Conservation (phyloP, 2,888 invertebrate species). For the Drosophila formosana region DNA sequence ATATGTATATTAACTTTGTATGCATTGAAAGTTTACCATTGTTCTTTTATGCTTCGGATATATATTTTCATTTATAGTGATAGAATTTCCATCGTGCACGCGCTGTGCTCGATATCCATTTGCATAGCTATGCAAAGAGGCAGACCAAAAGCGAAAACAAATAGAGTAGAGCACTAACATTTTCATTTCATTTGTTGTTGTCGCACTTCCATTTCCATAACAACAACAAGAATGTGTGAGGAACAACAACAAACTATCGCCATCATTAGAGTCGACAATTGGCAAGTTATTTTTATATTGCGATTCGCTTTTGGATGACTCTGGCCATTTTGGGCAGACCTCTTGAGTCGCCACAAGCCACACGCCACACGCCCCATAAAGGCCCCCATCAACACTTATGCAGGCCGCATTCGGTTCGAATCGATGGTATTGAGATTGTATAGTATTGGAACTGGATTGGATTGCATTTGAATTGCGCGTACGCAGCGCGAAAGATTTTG, state of each 20-base stretch:
- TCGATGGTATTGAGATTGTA: background rate
- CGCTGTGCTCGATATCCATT: slow-evolving; percentile 39
- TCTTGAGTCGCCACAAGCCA: slow-evolving; percentile 28
- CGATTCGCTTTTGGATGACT: slow-evolving; percentile 26
- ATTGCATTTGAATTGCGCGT: slow-evolving; percentile 54
- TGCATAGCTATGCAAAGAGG: slow-evolving; percentile 52
- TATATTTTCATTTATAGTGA: background rate
- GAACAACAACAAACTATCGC: slow-evolving; percentile 12
- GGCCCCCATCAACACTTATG: slow-evolving; percentile 38
- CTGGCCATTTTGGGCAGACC: slow-evolving; percentile 50
- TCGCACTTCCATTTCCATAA: slow-evolving; percentile 43
- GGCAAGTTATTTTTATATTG: slow-evolving; percentile 39
- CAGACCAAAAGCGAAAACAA: slow-evolving; percentile 42
- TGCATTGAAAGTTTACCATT: too few species aligned
- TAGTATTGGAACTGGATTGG: slow-evolving; percentile 17
- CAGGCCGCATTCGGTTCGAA: slow-evolving; percentile 21
- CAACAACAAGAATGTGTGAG: slow-evolving; percentile 14
- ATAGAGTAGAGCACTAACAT: slow-evolving; percentile 51
- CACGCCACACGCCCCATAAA: slow-evolving; percentile 6
- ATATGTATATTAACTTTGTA: background rate
- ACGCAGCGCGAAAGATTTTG: slow-evolving; percentile 15
- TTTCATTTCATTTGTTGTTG: slow-evolving; percentile 25
- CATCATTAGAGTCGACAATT: slow-evolving; percentile 35
- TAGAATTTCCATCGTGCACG: slow-evolving; percentile 3
- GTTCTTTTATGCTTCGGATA: background rate